Evolutionary conservation across 2,888 invertebrate species (phyloP).

Genomic region (Acrobasis suavella): DNA sequence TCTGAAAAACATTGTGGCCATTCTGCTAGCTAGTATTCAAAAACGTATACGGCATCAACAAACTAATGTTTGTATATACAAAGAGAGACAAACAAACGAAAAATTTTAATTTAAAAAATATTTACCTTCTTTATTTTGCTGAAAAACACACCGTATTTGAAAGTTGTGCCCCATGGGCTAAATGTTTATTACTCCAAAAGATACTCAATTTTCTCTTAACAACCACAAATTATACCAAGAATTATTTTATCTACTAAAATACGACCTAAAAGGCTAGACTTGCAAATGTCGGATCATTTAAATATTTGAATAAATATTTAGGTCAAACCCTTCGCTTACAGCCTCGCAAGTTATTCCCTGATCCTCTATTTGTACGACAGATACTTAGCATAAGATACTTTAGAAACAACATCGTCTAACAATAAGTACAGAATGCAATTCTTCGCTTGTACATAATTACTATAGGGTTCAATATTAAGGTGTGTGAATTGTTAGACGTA

Average conservation of each 20-base stretch:
- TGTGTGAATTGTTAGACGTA: constrained; percentile 4
- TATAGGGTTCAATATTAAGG: constrained; percentile 2
- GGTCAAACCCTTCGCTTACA: constrained; percentile 1
- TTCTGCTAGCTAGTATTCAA: too few relatives aligned
- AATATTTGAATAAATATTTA: constrained; percentile 13
- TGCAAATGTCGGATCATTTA: constrained; percentile 7
- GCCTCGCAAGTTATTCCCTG: constrained; percentile 5
- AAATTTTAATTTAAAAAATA: too few relatives aligned
- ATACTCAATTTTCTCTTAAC: too few relatives aligned
- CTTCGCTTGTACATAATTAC: not conserved
- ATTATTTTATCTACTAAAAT: not conserved
- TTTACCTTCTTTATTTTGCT: too few relatives aligned
- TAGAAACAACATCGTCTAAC: not conserved
- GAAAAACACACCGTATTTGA: too few relatives aligned
- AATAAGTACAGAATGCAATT: not conserved
- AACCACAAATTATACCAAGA: not conserved
- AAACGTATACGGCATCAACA: too few relatives aligned
- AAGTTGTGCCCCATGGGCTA: too few relatives aligned
- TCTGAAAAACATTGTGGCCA: too few relatives aligned
- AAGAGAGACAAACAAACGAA: too few relatives aligned
- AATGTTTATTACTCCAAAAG: too few relatives aligned
- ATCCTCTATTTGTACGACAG: constrained; percentile 17
- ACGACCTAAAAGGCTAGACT: constrained; percentile 2
- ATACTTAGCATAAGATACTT: constrained; percentile 2
- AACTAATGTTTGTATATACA: too few relatives aligned